These are phyloP conservation scores for Xanthostigma xanthostigma DNA, from an alignment of 2,888 invertebrate genomes.

Conservation along the genomic window DNA sequence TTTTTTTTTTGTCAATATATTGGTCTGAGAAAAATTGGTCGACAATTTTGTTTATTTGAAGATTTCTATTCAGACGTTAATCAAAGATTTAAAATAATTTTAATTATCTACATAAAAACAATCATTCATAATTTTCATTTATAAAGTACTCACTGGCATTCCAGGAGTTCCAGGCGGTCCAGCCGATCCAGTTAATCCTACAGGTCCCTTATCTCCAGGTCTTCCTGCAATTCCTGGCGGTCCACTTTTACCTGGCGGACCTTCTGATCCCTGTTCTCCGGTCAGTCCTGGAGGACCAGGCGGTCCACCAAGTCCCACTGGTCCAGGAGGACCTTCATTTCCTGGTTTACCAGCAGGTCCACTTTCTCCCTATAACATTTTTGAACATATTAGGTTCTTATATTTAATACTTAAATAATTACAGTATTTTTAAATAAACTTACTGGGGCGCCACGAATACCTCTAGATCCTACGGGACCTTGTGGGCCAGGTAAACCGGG, in stretches of 20 bases:
- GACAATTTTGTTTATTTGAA: no score
- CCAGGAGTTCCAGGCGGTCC: constrained; percentile 47
- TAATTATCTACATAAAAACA: no score
- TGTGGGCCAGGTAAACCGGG: constrained; percentile 45
- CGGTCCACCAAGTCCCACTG: constrained; percentile 46
- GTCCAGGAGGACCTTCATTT: constrained; percentile 55
- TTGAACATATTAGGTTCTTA: no score
- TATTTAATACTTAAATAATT: no score
- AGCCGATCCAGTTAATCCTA: constrained; percentile 44
- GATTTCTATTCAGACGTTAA: no score
- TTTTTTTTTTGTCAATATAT: no score
- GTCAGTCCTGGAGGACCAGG: constrained; percentile 48
- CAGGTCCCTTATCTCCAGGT: constrained; percentile 62
- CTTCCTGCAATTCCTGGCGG: constrained; percentile 56
- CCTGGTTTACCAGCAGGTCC: constrained; percentile 61
- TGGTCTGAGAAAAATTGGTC: no score
- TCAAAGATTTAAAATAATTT: no score
- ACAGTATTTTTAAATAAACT: constrained; percentile 10
- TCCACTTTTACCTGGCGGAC: constrained; percentile 51
- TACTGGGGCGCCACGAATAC: constrained; percentile 47
- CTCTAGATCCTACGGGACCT: constrained; percentile 48
- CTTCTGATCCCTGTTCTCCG: constrained; percentile 44
- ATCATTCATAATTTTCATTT: neutral
- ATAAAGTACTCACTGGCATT: constrained; percentile 36
- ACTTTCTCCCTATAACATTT: constrained; percentile 42